Base-by-base conservation (phyloP, 1,140 invertebrate species). In the Drosophila pseudoananassae region DNA sequence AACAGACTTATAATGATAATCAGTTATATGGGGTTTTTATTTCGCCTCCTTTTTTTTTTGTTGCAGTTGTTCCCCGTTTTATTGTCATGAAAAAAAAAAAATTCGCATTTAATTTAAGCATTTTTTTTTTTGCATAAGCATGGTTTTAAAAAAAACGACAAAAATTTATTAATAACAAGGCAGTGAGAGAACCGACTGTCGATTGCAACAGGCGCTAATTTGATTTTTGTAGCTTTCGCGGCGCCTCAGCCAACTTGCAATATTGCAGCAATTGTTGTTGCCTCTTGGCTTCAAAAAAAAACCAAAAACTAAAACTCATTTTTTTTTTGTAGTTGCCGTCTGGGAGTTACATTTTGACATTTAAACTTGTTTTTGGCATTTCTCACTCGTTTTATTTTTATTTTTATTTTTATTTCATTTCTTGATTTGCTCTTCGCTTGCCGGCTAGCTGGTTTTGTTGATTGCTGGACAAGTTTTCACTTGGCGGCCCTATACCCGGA, bases 201-300 rank as follows among this genome's bases (percentile, higher is more conserved):
- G 78, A 85, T 87, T 85, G 81, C 81, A 87, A 85, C 70, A 81
- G 82, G 78, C 82, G 83, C 82, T 78, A 82, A 85, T 85, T 85
- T 78, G 64, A 87, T 81, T 85, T 88, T 81, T 87, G 74, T 82
- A 80, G 78, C 74, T 61, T 65, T 61, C 58, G 65, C 78, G 82
- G 82, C 82, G 82, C 78, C 83, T 38, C 82, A 52, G 20, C 46
- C 78, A 60, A 76, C 78, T 88, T 76, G 73, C 72, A 75, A 23
- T 69, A 47, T 55, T 69, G 63, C 51, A 68, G 50, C 65, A 69
- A 29, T 36, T 46, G 17, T 59, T 36, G 75, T 59, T 36, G 75
- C 61, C 58, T 55, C 64, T 65, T 73, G 73, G n/a, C n/a, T n/a
- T n/a, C n/a, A n/a, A n/a, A n/a, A n/a, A n/a, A n/a, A n/a, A n/a